Base-by-base conservation (phyloP, 2,113 vertebrate genomes). In the zebrafish (Danio rerio) region DNA sequence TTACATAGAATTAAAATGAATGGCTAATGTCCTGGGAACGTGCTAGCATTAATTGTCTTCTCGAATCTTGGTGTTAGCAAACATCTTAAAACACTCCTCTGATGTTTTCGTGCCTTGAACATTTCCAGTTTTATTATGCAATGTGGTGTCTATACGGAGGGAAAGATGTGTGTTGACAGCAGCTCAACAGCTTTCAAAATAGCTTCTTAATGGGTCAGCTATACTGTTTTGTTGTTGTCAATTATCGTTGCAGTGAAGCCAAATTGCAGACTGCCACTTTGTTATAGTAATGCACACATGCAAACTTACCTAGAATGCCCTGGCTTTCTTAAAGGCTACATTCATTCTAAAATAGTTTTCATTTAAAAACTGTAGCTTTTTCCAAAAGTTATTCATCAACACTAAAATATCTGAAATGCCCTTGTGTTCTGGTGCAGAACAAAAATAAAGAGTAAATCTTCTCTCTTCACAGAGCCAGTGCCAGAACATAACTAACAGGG, bases 1-100 rank as follows among this genome's bases (percentile, higher is more conserved):
- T 89, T 84, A 81, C 52, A 79, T 78, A 65, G 47, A 79, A 81
- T 83, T 84, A 77, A 81, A 81, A 83, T 68, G 53, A 82, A 84
- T 74, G 61, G 71, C 83, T 58, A 62, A 66, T 80, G 68, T 77
- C 69, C 78, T 56, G 59, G 43, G 73, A 53, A 78, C 74, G 20
- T 66, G 59, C 6, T 47, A 65, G 62, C 81, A 50, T 80, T 79
- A 71, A 77, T 70, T 84, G 43, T 65, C 50, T 80, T 49, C 62
- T 52, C 11, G 21, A 18, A n/a, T 21, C 58, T 76, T n/a, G 56
- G 62, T 78, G 50, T 56, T 61, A 20, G 71, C 49, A 42, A 65
- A 55, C 62, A 15, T 61, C 16, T 43, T 75, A 43, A 21, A 49
- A 20, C 55, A 49, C 21, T 31, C 53, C 21, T 31, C 53, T 13